A percentile compares a stretch with the other conserved stretches of the same genome.
phyloP scores from a whole-genome alignment of 1,140 invertebrate species.

The Apis mellifera region Amel_HAv3.1 CM009944.2:6049001-6049500 shows the following conservation, averaged over 20 bases:
- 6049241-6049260: not conserved
- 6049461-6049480: too few relatives aligned
- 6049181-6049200: conserved; percentile 64
- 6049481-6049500: too few relatives aligned
- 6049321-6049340: not conserved
- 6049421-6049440: too few relatives aligned
- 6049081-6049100: not conserved
- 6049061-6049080: not conserved
- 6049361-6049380: not conserved
- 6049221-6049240: not conserved
- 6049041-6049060: too few relatives aligned
- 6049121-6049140: not conserved
- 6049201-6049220: conserved; percentile 65
- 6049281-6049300: not conserved
- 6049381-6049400: too few relatives aligned
- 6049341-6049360: too few relatives aligned
- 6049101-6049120: not conserved
- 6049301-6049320: conserved; percentile 6
- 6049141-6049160: conserved; percentile 20
- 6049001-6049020: too few relatives aligned
- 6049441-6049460: too few relatives aligned
- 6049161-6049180: conserved; percentile 33
- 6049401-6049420: too few relatives aligned
- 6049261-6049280: not conserved
- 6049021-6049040: too few relatives aligned